These are phyloP conservation scores for Rhagoletis zephyria DNA, from an alignment of 1,140 invertebrate species.

Conservation along the genomic window DNA sequence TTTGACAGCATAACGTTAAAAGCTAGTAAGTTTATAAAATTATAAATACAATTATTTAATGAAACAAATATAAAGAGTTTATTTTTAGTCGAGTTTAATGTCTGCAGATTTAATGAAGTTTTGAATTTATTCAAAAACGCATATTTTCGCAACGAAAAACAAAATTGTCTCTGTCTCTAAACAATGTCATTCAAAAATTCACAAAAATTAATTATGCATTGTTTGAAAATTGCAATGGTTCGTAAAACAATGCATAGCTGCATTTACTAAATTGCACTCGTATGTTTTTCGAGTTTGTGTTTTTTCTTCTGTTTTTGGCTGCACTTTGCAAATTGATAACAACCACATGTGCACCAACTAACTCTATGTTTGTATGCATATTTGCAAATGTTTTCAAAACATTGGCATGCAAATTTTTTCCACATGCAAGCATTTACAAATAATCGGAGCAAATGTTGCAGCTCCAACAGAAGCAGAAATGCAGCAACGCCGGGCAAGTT, in stretches of 20 bases:
- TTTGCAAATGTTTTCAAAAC: not conserved
- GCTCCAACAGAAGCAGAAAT: not conserved
- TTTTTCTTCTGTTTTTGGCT: not conserved
- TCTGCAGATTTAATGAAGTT: too few relatives aligned
- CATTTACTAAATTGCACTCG: constrained; percentile 25
- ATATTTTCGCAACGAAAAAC: too few relatives aligned
- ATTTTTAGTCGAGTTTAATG: too few relatives aligned
- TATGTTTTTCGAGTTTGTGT: constrained; percentile 16
- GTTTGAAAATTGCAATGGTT: constrained; percentile 49
- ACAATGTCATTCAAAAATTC: not conserved
- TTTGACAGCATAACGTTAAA: too few relatives aligned
- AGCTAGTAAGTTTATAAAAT: too few relatives aligned
- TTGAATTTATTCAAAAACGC: too few relatives aligned
- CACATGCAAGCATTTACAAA: constrained; percentile 34
- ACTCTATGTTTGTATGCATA: not conserved
- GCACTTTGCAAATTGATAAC: constrained; percentile 50
- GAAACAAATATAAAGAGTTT: too few relatives aligned
- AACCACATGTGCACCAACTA: not conserved
- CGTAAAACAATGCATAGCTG: constrained; percentile 36
- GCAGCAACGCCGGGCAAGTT: not conserved
- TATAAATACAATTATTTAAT: too few relatives aligned
- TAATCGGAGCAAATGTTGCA: constrained; percentile 1
- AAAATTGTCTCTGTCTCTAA: too few relatives aligned
- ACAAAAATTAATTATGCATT: constrained; percentile 47
- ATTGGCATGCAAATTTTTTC: constrained; percentile 44